A percentile compares a stretch with the other conserved stretches of the same genome.
These are phyloP conservation scores for Patiria pectinifera DNA, from an alignment of 53 echinoderm and acorn worm species.

Conservation along the genomic window DNA sequence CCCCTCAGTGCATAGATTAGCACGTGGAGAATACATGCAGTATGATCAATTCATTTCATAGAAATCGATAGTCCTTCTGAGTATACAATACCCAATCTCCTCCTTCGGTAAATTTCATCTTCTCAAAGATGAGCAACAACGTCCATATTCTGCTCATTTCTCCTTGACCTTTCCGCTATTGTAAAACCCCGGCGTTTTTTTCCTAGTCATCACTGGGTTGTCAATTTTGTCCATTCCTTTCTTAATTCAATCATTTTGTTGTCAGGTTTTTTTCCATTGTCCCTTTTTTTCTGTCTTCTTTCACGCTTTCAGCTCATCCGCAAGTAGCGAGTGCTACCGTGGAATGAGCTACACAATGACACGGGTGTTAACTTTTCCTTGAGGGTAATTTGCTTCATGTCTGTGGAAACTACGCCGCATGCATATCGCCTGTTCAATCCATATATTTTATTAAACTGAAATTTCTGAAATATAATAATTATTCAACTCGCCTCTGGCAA, in stretches of 20 bases:
- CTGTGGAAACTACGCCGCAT: not conserved
- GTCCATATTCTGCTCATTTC: not conserved
- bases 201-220: conserved; percentile 29
- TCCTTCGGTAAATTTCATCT: not conserved
- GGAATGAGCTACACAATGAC: too few relatives aligned
- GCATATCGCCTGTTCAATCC: too few relatives aligned
- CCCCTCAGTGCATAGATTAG: too few relatives aligned
- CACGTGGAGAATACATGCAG: not conserved
- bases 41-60: not conserved
- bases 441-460: not conserved
- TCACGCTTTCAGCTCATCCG: not conserved
- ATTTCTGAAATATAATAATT: not conserved
- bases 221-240: conserved; percentile 24
- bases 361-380: not conserved
- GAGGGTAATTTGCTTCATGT: not conserved
- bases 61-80: not conserved
- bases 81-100: not conserved
- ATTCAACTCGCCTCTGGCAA: not conserved
- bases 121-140: not conserved
- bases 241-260: conserved; percentile 42
- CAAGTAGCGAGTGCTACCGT: not conserved
- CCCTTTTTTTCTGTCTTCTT: not conserved
- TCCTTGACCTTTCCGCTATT: conserved; percentile 42
- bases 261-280: not conserved
- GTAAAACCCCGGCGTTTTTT: not conserved